Evolutionary conservation across 2,888 invertebrate genomes (phyloP).

Genomic region (Pteria penguin): DNA sequence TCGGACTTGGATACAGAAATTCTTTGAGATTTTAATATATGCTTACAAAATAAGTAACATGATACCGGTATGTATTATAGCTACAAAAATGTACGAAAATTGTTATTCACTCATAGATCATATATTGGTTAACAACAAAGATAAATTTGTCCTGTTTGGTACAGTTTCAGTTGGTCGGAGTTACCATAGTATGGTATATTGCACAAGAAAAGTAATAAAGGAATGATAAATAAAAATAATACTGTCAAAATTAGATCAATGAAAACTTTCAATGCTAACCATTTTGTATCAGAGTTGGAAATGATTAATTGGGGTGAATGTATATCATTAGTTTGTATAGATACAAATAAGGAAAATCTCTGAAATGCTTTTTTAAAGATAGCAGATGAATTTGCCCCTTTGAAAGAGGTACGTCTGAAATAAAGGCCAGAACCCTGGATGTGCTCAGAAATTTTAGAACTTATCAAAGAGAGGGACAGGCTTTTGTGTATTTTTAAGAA

Average conservation of each 20-base stretch:
- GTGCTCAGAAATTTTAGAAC: not conserved
- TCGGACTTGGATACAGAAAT: no score
- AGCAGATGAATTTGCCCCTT: not conserved
- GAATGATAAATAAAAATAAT: not conserved
- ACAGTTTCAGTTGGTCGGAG: not conserved
- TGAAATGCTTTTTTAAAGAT: constrained; percentile 2
- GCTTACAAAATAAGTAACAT: no score
- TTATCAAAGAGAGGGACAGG: not conserved
- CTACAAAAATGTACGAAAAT: no score
- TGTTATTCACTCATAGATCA: constrained; percentile 16
- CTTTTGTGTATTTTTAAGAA: not conserved
- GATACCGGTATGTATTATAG: no score
- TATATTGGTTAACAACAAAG: constrained; percentile 10
- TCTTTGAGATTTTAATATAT: no score
- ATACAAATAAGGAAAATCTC: constrained; percentile 18
- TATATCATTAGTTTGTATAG: not conserved
- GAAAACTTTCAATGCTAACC: not conserved
- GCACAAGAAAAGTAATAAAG: not conserved
- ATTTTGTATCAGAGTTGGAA: not conserved
- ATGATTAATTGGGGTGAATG: not conserved
- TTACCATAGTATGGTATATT: constrained; percentile 8
- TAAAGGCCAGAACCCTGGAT: not conserved
- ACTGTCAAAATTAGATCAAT: constrained; percentile 13
- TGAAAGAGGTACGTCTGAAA: not conserved
- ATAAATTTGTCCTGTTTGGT: constrained; percentile 4